Conservation (phyloP, 2,797 vertebrate species). For the Acipenser ruthenus region DNA sequence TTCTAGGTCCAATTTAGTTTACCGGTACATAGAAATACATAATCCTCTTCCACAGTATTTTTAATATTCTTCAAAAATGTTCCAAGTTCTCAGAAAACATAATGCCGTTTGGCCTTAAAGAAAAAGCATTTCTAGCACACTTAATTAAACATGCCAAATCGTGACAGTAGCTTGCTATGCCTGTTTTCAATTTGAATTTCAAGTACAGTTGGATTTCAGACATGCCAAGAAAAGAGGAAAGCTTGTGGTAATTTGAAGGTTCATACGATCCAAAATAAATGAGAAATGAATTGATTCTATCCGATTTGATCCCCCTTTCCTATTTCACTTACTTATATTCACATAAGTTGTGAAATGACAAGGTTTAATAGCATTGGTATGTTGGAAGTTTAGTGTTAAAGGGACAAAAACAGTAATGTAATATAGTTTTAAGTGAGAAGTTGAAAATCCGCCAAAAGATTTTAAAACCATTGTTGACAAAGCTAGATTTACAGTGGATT, state of each 20-base stretch:
- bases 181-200: slow-evolving; percentile 41
- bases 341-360: slow-evolving; percentile 13
- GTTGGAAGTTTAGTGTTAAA: slow-evolving; percentile 16
- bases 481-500: no score
- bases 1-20: not conserved
- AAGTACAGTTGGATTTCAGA: slow-evolving; percentile 27
- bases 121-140: no score
- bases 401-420: slow-evolving; percentile 4
- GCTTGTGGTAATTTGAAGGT: slow-evolving; percentile 38
- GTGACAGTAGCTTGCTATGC: not conserved
- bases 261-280: slow-evolving; percentile 48
- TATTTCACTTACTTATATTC: slow-evolving; percentile 30
- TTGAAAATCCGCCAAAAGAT: no score
- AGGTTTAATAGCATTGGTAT: slow-evolving; percentile 2
- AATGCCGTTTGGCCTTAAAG: not conserved
- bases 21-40: not conserved
- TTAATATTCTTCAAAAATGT: not conserved
- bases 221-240: slow-evolving; percentile 33
- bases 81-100: not conserved
- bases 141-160: not conserved
- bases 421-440: no score
- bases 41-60: not conserved
- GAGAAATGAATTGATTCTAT: slow-evolving; percentile 37
- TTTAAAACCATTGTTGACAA: no score
- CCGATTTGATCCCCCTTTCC: slow-evolving; percentile 31